These are phyloP conservation scores for Phymanthus crucifer DNA, from an alignment of 92 coral and sea anemone genomes.

Conservation along the genomic window DNA sequence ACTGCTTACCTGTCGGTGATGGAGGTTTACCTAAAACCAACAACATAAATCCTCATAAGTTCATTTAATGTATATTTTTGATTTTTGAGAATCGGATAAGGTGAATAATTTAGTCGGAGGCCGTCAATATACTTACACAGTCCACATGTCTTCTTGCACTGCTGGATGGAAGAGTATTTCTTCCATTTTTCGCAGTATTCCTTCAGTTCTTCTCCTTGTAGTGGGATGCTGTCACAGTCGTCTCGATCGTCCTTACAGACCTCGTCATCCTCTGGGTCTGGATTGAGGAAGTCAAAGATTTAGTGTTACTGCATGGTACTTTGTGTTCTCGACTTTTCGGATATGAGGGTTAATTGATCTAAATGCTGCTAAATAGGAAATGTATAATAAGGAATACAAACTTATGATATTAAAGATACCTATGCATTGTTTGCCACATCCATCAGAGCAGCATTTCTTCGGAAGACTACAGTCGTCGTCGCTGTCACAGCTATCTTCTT, in stretches of 20 bases:
- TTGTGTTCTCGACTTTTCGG: not conserved
- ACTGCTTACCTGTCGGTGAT: not conserved
- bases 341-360: too few species aligned
- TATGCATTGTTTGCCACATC: not conserved
- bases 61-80: not conserved
- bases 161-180: slow-evolving; percentile 20
- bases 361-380: too few species aligned
- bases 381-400: too few species aligned
- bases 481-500: not conserved
- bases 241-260: slow-evolving; percentile 48
- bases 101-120: not conserved
- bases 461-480: not conserved
- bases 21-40: slow-evolving; percentile 12
- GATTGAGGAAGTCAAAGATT: not conserved
- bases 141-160: slow-evolving; percentile 56
- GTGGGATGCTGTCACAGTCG: slow-evolving; percentile 32
- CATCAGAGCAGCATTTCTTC: slow-evolving; percentile 12
- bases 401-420: not conserved
- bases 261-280: not conserved
- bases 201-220: slow-evolving; percentile 18
- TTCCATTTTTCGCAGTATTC: slow-evolving; percentile 53
- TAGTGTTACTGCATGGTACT: not conserved
- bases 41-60: not conserved
- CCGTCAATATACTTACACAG: slow-evolving; percentile 17
- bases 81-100: not conserved